These are phyloP conservation scores for Heterodera filipjevi DNA, from an alignment of 2,888 invertebrate species.

Conservation along the genomic window DNA sequence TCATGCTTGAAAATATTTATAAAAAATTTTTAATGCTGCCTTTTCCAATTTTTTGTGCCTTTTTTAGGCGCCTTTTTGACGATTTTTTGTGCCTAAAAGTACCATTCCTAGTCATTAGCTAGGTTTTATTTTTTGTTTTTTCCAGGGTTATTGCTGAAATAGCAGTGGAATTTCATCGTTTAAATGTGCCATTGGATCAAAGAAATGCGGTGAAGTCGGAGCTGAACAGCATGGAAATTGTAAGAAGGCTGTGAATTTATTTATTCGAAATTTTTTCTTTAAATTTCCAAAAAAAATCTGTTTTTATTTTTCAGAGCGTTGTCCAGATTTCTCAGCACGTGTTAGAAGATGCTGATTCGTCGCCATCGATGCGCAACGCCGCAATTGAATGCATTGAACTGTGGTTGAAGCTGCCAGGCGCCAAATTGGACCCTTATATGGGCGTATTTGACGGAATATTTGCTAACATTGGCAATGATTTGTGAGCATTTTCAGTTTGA, in stretches of 20 bases:
- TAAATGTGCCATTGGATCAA: constrained; percentile 51
- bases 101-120: no score
- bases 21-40: no score
- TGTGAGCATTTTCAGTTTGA: constrained; percentile 23
- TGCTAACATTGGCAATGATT: constrained; percentile 30
- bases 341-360: constrained; percentile 46
- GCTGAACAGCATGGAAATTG: constrained; percentile 44
- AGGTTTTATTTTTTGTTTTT: no score
- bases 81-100: no score
- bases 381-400: constrained; percentile 60
- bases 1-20: constrained; percentile 16
- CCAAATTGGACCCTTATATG: constrained; percentile 31
- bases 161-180: constrained; percentile 53
- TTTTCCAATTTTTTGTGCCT: no score
- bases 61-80: no score
- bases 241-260: not conserved
- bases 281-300: not conserved
- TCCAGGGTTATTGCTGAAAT: constrained; percentile 53
- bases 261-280: not conserved
- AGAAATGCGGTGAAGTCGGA: constrained; percentile 50
- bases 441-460: constrained; percentile 34
- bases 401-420: constrained; percentile 56
- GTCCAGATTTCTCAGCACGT: constrained; percentile 50
- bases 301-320: constrained; percentile 46
- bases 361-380: constrained; percentile 51